These are phyloP conservation scores for Cryptoblepharus egeriae DNA, from an alignment of 2,797 vertebrate genomes.

Conservation along the genomic window DNA sequence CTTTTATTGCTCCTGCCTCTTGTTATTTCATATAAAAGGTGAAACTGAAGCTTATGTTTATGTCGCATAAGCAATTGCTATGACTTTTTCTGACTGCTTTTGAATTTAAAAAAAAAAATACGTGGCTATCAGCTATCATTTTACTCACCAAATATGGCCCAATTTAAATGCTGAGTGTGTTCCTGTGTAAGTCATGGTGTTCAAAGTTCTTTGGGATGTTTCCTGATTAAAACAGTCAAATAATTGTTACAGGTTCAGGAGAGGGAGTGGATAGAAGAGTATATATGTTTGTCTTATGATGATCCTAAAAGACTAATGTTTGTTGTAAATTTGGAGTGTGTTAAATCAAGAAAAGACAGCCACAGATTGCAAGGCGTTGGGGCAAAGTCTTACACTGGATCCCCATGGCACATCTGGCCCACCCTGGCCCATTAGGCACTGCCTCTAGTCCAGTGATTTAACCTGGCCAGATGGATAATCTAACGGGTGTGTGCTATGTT, in stretches of 20 bases:
- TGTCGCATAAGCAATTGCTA: conserved; percentile 12
- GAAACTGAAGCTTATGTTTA: neutral
- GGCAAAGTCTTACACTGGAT: too few species aligned
- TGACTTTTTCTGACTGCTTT: neutral
- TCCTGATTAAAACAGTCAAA: conserved; percentile 5
- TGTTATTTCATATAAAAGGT: conserved; percentile 27
- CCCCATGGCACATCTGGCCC: too few species aligned
- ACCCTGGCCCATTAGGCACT: too few species aligned
- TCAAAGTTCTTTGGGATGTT: neutral
- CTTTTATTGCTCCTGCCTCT: neutral
- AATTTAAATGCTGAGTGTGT: conserved; percentile 25
- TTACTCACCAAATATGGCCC: conserved; percentile 25
- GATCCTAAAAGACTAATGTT: neutral
- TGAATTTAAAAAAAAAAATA: too few species aligned
- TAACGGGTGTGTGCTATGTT: neutral
- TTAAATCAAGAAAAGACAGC: neutral
- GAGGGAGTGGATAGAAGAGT: neutral
- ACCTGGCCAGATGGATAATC: too few species aligned
- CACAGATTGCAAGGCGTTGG: too few species aligned
- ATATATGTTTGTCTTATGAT: neutral
- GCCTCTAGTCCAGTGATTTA: too few species aligned
- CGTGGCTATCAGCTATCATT: conserved; percentile 33
- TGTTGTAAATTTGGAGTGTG: neutral
- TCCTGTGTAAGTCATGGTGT: conserved; percentile 20
- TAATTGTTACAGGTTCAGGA: neutral